Evolutionary conservation across 2,797 vertebrate genomes (phyloP).

Genomic region (Darevskia mixta): DNA sequence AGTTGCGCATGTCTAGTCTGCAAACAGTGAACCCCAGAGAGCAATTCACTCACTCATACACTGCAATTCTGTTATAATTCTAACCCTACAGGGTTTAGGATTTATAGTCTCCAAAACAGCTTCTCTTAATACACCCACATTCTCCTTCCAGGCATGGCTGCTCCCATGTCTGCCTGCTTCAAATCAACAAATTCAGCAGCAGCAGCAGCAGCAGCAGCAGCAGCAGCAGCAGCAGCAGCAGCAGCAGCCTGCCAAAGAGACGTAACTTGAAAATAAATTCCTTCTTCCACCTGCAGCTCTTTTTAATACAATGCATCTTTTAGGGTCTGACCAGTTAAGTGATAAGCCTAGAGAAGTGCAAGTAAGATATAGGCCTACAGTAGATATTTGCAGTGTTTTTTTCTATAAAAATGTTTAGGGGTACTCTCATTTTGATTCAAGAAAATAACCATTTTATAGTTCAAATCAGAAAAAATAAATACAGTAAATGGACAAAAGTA

Average conservation of each 20-base stretch:
- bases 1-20: neutral
- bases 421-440: too few species aligned
- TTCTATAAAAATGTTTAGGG: too few species aligned
- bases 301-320: conserved; percentile 16
- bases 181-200: conserved; percentile 16
- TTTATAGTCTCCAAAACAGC: conserved; percentile 19
- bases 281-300: conserved; percentile 30
- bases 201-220: conserved; percentile 22
- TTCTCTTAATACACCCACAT: conserved; percentile 57
- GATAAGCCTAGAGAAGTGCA: neutral
- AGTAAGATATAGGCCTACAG: neutral
- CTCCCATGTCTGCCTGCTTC: conserved; percentile 37
- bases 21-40: conserved; percentile 21
- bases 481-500: too few species aligned
- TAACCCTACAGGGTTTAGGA: conserved; percentile 30
- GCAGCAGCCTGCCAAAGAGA: neutral
- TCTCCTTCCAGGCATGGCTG: conserved; percentile 30
- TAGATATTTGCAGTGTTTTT: neutral
- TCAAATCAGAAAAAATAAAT: too few species aligned
- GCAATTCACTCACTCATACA: conserved; percentile 44
- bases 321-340: neutral
- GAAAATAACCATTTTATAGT: too few species aligned
- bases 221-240: neutral
- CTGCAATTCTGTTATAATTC: conserved; percentile 41
- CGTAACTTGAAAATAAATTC: neutral